Conservation (phyloP, 2,888 invertebrate genomes). For the Drosophila borborema region DNA sequence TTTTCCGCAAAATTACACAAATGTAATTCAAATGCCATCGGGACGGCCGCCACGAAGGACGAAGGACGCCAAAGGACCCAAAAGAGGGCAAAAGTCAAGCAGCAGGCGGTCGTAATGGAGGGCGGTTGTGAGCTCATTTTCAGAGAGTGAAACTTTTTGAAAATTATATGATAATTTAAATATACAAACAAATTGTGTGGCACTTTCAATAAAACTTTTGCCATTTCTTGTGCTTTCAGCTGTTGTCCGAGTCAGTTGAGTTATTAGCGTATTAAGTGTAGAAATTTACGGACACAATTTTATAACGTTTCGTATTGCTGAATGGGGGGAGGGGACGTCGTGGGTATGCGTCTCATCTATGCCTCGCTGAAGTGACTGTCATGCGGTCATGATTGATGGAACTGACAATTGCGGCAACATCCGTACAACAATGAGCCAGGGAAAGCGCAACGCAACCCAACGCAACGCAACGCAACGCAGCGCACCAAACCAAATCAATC, state of each 20-base stretch:
- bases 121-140: constrained; percentile 57
- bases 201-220: constrained; percentile 81
- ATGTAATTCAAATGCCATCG: constrained; percentile 74
- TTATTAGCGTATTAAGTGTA: constrained; percentile 74
- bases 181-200: constrained; percentile 82
- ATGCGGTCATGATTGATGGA: constrained; percentile 70
- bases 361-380: constrained; percentile 60
- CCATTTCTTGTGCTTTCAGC: constrained; percentile 63
- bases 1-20: constrained; percentile 80
- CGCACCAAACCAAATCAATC: constrained; percentile 48
- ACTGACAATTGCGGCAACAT: constrained; percentile 73
- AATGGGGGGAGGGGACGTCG: too few relatives aligned
- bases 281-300: constrained; percentile 33
- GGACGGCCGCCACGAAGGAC: constrained; percentile 15
- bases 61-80: constrained; percentile 4
- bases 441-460: constrained; percentile 37
- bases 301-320: constrained; percentile 5
- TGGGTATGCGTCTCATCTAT: constrained; percentile 27
- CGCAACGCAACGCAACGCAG: constrained; percentile 18
- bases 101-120: constrained; percentile 18
- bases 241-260: constrained; percentile 55
- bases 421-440: constrained; percentile 24
- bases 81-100: constrained; percentile 62
- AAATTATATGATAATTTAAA: constrained; percentile 80
- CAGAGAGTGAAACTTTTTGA: constrained; percentile 59